phyloP scores from a whole-genome alignment of 2,113 vertebrate species.

The Nipponia nippon region DNA sequence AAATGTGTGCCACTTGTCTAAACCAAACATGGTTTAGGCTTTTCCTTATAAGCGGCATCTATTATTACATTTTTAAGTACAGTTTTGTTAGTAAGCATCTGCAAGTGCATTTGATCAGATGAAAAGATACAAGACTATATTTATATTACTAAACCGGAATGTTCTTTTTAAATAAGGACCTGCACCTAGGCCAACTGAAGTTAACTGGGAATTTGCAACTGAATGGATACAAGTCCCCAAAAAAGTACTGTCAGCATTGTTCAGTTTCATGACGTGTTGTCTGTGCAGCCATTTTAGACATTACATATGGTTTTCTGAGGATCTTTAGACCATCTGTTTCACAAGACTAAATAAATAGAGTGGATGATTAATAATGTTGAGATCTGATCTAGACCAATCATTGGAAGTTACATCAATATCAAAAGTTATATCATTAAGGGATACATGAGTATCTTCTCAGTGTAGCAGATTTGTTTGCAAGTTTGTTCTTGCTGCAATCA shows the following conservation, averaged over 20 bases:
- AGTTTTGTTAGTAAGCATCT: constrained; percentile 23
- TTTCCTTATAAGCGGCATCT: background rate
- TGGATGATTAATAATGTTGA: background rate
- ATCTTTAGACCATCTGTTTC: background rate
- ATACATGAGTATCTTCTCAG: background rate
- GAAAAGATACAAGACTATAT: background rate
- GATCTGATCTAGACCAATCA: background rate
- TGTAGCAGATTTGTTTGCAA: background rate
- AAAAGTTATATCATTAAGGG: background rate
- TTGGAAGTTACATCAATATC: background rate
- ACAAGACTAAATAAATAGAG: background rate
- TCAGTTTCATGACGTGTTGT: background rate
- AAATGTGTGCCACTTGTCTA: constrained; percentile 45
- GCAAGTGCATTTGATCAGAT: background rate
- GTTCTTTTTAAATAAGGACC: background rate
- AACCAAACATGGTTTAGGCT: constrained; percentile 39
- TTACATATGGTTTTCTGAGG: background rate
- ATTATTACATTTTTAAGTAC: constrained; percentile 45
- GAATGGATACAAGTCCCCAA: background rate
- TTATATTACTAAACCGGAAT: background rate
- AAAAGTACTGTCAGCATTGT: background rate
- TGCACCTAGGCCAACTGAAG: background rate
- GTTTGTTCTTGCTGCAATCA: background rate
- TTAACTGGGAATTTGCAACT: background rate
- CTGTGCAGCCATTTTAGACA: background rate